Percentiles rank a stretch among this genome's conserved stretches.
phyloP scores from a whole-genome alignment of 2,888 invertebrate genomes.

The Scaptodrosophila latifasciaeformis region DNA sequence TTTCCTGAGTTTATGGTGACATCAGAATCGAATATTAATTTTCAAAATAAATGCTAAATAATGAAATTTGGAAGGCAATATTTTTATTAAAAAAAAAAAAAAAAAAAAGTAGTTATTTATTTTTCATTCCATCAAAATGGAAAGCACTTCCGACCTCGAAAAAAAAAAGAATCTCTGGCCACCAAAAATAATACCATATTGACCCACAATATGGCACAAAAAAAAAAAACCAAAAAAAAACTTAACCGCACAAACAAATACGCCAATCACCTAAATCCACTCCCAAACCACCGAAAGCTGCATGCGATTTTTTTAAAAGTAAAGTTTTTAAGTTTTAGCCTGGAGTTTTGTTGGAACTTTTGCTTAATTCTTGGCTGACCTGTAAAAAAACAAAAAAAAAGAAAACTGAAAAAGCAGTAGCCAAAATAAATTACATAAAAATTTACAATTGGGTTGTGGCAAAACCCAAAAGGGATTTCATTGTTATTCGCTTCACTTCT shows the following conservation, averaged over 20 bases:
- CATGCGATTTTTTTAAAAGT: constrained; percentile 14
- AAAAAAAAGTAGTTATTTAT: no score
- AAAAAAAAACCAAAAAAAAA: not conserved
- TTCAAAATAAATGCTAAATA: no score
- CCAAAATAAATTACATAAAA: constrained; percentile 16
- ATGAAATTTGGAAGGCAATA: no score
- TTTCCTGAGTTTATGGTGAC: no score
- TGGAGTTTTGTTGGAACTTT: constrained; percentile 13
- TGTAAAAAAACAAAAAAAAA: constrained; percentile 6
- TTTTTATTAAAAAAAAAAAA: no score
- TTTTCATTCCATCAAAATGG: no score
- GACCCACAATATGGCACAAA: constrained; percentile 1
- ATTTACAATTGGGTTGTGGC: not conserved
- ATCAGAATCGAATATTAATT: no score
- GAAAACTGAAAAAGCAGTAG: not conserved
- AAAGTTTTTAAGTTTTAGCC: constrained; percentile 45
- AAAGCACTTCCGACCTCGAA: no score
- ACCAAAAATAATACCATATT: no score
- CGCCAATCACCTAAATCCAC: not conserved
- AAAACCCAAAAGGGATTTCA: no score
- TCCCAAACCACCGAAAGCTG: constrained; percentile 5
- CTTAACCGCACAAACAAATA: not conserved
- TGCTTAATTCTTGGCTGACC: constrained; percentile 21
- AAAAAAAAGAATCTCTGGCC: no score
- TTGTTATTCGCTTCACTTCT: no score